Base-by-base conservation (phyloP, 2,888 invertebrate genomes). In the Parnassius apollo region DNA sequence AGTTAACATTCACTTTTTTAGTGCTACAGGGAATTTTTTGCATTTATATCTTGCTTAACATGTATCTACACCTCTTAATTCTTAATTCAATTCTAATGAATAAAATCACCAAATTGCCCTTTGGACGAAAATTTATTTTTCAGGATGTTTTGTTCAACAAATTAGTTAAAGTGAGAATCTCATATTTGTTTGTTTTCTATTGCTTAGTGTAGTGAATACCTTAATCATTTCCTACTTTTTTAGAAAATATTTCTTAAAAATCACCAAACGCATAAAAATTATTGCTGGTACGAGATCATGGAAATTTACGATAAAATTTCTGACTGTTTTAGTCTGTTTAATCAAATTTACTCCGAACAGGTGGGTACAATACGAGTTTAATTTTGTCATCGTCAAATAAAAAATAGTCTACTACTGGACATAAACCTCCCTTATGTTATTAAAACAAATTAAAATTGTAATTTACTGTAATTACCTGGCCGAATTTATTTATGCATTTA, bases 201-300 rank as follows among this genome's bases (percentile, higher is more conserved):
- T 35, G 3, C 35, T 4, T 42, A 52, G 35, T 42, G 9, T 53
- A 25, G 46, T 11, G 10, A 50, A 18, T 18, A 18, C 3, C 18
- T 13, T 1, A 9, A 50, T 50, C 22, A 10, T 12, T 18, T 50
- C 8, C 9, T 48, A 25, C 11, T 42, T 7, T 75, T 73, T 62
- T 70, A 81, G 80, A 69, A 63, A 57, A 42, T 75, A 48, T 65
- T 72, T 18, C 49, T 62, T 44, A 72, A 74, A 42, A 66, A 75
- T 2, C 67, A 68, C 58, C 57, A 68, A 72, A 25, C 68, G 42
- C 57, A 50, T 62, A 63, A 69, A 42, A 66, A 62, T 10, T 78
- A 75, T 63, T 77, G 80, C 67, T 86, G 86, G 86, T 81, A 77
- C 61, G 86, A 86, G 70, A 69, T 87, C 13, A 87, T 86, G 85